phyloP scores from a whole-genome alignment of 1,140 invertebrate species.

The Oryzaephilus surinamensis region DNA sequence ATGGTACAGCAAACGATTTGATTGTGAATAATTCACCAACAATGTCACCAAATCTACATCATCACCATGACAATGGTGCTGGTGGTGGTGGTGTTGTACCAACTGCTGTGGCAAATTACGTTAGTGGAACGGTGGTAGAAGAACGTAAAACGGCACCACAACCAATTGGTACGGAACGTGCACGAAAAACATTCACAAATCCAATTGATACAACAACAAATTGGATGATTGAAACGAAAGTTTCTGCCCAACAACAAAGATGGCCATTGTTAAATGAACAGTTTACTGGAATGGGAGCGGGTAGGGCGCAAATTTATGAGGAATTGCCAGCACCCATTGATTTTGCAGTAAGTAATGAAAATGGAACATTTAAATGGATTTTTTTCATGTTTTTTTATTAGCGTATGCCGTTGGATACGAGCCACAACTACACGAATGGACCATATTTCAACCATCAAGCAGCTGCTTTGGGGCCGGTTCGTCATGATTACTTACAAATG shows the following conservation, averaged over 20 bases:
- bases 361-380: neutral
- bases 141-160: slow-evolving; percentile 63
- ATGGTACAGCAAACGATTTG: slow-evolving; percentile 29
- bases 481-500: slow-evolving; percentile 23
- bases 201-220: slow-evolving; percentile 49
- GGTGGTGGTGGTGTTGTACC: slow-evolving; percentile 22
- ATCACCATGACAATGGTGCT: slow-evolving; percentile 21
- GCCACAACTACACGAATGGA: slow-evolving; percentile 25
- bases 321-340: slow-evolving; percentile 37
- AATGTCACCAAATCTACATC: slow-evolving; percentile 46
- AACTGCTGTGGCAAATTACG: slow-evolving; percentile 9
- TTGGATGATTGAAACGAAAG: slow-evolving; percentile 41
- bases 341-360: neutral
- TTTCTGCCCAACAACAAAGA: slow-evolving; percentile 28
- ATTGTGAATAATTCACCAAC: slow-evolving; percentile 42
- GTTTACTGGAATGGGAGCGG: slow-evolving; percentile 31
- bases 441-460: slow-evolving; percentile 21
- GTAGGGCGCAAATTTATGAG: slow-evolving; percentile 39
- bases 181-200: slow-evolving; percentile 48
- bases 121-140: too few relatives aligned
- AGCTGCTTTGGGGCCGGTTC: slow-evolving; percentile 21
- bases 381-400: slow-evolving; percentile 12
- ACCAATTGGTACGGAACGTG: slow-evolving; percentile 66
- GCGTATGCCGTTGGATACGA: slow-evolving; percentile 28
- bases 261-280: slow-evolving; percentile 19